Evolutionary conservation across 2,113 vertebrate genomes (phyloP).

Genomic region (Enhydra lutris): DNA sequence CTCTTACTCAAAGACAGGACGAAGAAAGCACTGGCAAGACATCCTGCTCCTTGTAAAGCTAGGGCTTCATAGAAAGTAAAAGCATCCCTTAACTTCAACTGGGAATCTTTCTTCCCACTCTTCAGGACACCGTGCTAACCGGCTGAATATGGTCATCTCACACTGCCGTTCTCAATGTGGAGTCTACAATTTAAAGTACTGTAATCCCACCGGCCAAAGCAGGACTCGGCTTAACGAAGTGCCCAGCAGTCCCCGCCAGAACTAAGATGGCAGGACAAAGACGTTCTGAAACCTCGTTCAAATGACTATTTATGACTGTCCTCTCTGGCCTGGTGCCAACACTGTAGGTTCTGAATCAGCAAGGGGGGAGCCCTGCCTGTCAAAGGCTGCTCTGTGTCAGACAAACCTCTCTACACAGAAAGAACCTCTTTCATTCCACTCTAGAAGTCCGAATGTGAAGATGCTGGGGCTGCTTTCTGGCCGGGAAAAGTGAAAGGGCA

Average conservation of each 20-base stretch:
- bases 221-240: not conserved
- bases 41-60: not conserved
- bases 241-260: not conserved
- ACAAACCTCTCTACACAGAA: constrained; percentile 52
- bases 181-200: not conserved
- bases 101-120: not conserved
- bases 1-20: not conserved
- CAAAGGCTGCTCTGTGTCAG: constrained; percentile 66
- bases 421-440: constrained; percentile 58
- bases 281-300: not conserved
- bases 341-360: not conserved
- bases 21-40: not conserved
- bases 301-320: not conserved
- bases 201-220: not conserved
- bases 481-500: not conserved
- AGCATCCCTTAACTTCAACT: not conserved
- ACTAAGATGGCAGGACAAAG: not conserved
- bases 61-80: not conserved
- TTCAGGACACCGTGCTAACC: not conserved
- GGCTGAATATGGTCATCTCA: not conserved
- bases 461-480: not conserved
- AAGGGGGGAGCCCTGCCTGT: not conserved
- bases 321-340: not conserved
- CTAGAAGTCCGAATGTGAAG: constrained; percentile 52
- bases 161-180: fast-evolving